Evolutionary conservation across 1,140 invertebrate genomes (phyloP).

Genomic region (Cyphomyrmex costatus): DNA sequence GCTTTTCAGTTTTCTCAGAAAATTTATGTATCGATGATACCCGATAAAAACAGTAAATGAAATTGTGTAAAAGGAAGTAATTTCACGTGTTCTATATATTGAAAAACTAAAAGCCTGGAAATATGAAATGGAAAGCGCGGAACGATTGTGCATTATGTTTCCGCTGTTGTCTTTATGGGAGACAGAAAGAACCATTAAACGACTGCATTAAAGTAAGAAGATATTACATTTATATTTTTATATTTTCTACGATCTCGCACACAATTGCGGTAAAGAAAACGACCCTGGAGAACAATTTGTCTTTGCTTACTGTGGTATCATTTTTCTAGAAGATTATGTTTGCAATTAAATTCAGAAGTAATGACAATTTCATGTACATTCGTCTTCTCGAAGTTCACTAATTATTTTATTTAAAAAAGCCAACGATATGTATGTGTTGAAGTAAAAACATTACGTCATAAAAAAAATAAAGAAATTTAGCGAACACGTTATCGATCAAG

Average conservation of each 20-base stretch:
- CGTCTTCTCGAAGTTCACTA: neutral
- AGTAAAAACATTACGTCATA: neutral
- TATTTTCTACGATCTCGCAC: neutral
- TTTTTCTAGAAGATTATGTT: constrained; percentile 21
- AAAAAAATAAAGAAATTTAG: neutral
- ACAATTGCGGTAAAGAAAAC: neutral
- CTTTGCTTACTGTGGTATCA: neutral
- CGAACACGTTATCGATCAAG: constrained; percentile 39
- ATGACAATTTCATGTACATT: neutral
- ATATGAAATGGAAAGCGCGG: neutral
- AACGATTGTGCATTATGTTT: constrained; percentile 5
- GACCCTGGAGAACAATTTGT: neutral
- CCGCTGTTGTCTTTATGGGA: constrained; percentile 4
- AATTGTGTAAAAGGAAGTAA: constrained; percentile 26
- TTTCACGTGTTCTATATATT: neutral
- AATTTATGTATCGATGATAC: neutral
- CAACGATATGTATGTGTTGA: neutral
- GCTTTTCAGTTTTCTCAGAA: neutral
- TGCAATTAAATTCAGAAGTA: neutral
- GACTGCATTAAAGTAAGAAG: constrained; percentile 33
- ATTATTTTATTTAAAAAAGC: neutral
- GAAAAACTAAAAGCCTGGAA: constrained; percentile 7
- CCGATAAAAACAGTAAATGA: neutral
- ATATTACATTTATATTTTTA: constrained; percentile 12
- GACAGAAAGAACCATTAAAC: neutral